Base-by-base conservation (phyloP, 2,888 invertebrate genomes). In the Ditula angustiorana region DNA sequence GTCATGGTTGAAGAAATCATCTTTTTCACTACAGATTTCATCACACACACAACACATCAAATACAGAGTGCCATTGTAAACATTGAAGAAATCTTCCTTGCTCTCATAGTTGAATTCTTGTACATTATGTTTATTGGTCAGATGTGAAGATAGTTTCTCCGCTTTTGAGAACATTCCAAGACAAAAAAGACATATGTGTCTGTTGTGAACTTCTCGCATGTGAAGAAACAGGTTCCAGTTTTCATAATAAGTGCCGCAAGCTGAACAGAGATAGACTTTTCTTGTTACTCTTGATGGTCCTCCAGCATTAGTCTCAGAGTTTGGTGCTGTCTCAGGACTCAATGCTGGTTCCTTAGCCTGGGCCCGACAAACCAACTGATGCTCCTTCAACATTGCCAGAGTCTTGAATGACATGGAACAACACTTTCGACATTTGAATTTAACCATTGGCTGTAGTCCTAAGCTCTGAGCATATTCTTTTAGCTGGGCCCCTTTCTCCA, bases 141-240 rank as follows among this genome's bases (percentile, higher is more conserved):
- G 90, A 88, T 98, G 97, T 73, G 95, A 92, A 46, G 96, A 95
- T 41, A 98, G 87, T 77, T 96, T 96, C 75, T 97, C 96, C 7
- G 96, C 95, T 75, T 95, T 95, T 30, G 96, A 95, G 88, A 97
- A 97, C 94, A 97, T 95, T 55, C 96, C 96, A 69, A 97, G 93
- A 82, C 97, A 97, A 86, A 96, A 96, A 57, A 97, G 89, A 82
- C 97, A 98, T 74, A 97, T 96, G 79, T 96, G 96, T 59, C 96
- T 94, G 74, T 95, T 95, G 83, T 98, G 97, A 64, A 95, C 95
- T 78, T 97, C 96, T 59, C 96, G 94, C 95, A 97, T 97, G 76
- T 97, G 97, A 49, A 96, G 86, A 81, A 97, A 97, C 66, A 97
- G 93, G 87, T 97, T 96, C 96, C 97, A 97, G 77, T 96, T 96